Conservation (phyloP, 1,140 invertebrate species). For the Solen grandis region DNA sequence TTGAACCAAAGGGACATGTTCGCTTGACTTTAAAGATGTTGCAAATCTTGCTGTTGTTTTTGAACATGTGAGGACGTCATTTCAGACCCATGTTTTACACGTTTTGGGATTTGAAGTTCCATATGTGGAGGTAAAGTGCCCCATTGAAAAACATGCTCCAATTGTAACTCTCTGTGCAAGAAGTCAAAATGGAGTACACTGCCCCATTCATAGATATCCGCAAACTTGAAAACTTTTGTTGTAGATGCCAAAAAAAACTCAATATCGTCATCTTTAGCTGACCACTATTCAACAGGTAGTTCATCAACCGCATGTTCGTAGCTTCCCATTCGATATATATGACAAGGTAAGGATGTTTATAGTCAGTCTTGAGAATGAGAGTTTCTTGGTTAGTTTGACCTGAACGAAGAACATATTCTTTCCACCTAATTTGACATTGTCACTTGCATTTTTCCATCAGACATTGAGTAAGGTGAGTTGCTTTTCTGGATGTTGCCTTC, state of each 20-base stretch:
- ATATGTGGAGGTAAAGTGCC: slow-evolving; percentile 15
- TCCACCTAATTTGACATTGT: neutral
- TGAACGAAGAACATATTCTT: neutral
- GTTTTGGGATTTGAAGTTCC: slow-evolving; percentile 13
- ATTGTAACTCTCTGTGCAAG: neutral
- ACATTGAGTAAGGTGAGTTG: neutral
- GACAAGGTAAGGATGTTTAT: slow-evolving; percentile 1
- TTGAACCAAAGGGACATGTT: neutral
- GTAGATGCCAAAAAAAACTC: too few relatives aligned
- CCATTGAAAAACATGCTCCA: too few relatives aligned
- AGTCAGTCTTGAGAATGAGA: neutral
- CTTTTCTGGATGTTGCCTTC: slow-evolving; percentile 1
- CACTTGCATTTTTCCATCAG: slow-evolving; percentile 6
- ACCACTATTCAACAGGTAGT: neutral
- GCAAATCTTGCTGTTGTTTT: neutral
- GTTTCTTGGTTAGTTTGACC: too few relatives aligned
- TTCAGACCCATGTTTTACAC: neutral
- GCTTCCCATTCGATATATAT: slow-evolving; percentile 12
- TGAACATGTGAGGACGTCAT: neutral
- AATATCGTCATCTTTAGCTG: too few relatives aligned
- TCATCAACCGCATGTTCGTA: slow-evolving; percentile 11
- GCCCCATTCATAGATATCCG: slow-evolving; percentile 17
- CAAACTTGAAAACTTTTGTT: slow-evolving; percentile 11
- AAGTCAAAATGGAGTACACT: slow-evolving; percentile 18
- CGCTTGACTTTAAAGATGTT: neutral